Evolutionary conservation across 2,113 vertebrate genomes (phyloP), one percentile per base, ranked within the genome.

Genomic region (Paraplagusia blochii): DNA sequence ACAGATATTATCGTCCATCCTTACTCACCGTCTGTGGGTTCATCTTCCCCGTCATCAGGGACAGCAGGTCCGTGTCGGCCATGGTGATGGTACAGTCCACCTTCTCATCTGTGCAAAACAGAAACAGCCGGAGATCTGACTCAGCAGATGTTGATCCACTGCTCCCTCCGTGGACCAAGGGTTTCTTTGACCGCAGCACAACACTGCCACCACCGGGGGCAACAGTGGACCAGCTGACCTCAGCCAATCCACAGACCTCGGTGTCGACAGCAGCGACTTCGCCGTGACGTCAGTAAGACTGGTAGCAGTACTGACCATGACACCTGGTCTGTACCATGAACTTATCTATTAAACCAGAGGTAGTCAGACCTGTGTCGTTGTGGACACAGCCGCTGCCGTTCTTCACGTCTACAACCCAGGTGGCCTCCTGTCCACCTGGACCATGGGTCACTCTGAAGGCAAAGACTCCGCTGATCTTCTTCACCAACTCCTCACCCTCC

Each of bases 381-480:
- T 90, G 90, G 62, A 97, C 95, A 0, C 90, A 91, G 51, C 96
- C 94, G 72, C 84, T 95, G 16, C 92, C 93, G 0, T 95, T 97
- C 74, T 98, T 98, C 73, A 98, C 92, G n/a, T 99, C 96, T 44
- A 98, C 95, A 6, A 94, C 61, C 96, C 95, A 98, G 4, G 81
- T 90, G 10, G 93, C 95, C 81, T 97, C 95, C 81, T 94, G 90
- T 22, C 95, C 95, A 1, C 61, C 89, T 3, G 95, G 96, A 10
- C 95, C 95, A 7, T 95, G 92, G 72, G 92, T 97, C 61, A 99
- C 91, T 80, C 97, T 98, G 69, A 98, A 99, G 69, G 95, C 93
- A 87, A 99, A 98, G 67, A 99, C 79, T 13, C 94, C 95, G 11
- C 96, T 93, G 0, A 98, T 99, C 89, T 96, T 98, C 83, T 96